phyloP scores from a whole-genome alignment of 2,797 vertebrate genomes.

The Hirundo rustica region DNA sequence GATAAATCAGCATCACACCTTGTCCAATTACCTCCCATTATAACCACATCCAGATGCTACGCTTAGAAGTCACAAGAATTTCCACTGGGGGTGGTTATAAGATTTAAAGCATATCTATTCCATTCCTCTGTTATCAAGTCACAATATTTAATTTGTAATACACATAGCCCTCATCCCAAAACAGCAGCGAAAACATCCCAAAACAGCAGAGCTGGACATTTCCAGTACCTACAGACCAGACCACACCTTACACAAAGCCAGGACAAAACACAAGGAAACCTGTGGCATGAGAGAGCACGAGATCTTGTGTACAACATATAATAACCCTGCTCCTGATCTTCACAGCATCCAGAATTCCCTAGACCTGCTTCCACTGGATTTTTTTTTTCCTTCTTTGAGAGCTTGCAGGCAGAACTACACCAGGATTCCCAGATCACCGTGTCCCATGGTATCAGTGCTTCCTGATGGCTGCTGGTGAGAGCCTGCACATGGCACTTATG shows the following conservation, averaged over 20 bases:
- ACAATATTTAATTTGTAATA: not conserved
- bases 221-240: not conserved
- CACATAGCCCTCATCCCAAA: not conserved
- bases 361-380: not conserved
- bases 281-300: not conserved
- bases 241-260: not conserved
- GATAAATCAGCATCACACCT: conserved; percentile 21
- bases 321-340: not conserved
- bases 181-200: not conserved
- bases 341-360: not conserved
- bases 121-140: not conserved
- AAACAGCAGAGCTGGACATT: not conserved
- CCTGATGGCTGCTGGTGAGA: not conserved
- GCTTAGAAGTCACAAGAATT: not conserved
- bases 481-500: not conserved
- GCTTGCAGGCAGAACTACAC: not conserved
- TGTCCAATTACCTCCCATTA: not conserved
- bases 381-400: not conserved
- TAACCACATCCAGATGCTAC: conserved; percentile 4
- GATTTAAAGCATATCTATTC: not conserved
- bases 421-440: accelerated
- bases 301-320: too few relatives aligned
- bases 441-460: not conserved
- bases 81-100: not conserved
- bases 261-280: not conserved